Conservation (phyloP, 1,140 invertebrate species). For the Conus ventricosus region DNA sequence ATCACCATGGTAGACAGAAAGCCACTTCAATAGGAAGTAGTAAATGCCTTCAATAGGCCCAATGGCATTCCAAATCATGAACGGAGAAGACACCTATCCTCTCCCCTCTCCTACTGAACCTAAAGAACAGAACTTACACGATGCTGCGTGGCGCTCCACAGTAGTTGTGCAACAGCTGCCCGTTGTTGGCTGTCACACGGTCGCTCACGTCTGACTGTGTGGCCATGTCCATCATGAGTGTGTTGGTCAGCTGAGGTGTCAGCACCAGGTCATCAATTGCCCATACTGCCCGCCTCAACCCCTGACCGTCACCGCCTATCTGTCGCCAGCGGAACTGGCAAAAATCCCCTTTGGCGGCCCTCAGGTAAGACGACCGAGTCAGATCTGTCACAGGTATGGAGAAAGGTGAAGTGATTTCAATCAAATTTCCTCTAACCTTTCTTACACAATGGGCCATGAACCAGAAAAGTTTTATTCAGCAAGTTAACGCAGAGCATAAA, state of each 20-base stretch:
- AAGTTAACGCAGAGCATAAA: no score
- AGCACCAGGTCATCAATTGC: constrained; percentile 75
- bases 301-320: constrained; percentile 69
- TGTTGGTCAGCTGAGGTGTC: constrained; percentile 69
- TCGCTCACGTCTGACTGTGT: constrained; percentile 60
- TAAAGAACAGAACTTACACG: neutral
- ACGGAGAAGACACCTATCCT: no score
- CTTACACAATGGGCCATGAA: neutral
- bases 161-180: constrained; percentile 66
- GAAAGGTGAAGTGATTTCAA: neutral
- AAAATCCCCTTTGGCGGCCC: constrained; percentile 52
- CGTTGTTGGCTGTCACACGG: constrained; percentile 65
- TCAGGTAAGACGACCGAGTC: constrained; percentile 68
- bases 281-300: constrained; percentile 74
- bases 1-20: no score
- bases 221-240: constrained; percentile 70
- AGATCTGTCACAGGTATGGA: constrained; percentile 59
- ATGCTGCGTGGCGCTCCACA: constrained; percentile 65
- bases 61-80: no score
- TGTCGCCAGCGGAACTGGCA: constrained; percentile 76
- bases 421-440: neutral
- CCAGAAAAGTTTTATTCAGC: no score
- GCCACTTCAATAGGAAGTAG: no score
- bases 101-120: no score
- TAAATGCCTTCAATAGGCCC: no score